A percentile compares a stretch with the other conserved stretches of the same genome.
These are phyloP conservation scores for Acrobasis consociella DNA, from an alignment of 2,888 invertebrate genomes.

Conservation along the genomic window DNA sequence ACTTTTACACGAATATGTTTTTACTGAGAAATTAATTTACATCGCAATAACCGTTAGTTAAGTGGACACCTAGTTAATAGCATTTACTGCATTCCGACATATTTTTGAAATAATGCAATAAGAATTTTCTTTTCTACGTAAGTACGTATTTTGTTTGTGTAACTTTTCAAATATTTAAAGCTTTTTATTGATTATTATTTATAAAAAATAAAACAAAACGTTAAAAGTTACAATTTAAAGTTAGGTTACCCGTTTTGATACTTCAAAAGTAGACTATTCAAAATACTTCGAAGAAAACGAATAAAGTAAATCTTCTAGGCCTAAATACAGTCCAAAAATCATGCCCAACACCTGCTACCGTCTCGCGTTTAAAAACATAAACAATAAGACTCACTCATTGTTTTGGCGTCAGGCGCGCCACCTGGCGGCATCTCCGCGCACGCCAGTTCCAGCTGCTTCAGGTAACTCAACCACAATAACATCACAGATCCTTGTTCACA, in stretches of 20 bases:
- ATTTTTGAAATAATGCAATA: too few relatives aligned
- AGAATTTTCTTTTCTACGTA: too few relatives aligned
- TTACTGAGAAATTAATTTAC: slow-evolving; percentile 13
- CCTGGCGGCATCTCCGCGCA: slow-evolving; percentile 65
- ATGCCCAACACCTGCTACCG: slow-evolving; percentile 4
- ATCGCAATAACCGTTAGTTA: neutral
- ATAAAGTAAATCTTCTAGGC: neutral
- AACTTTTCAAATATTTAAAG: too few relatives aligned
- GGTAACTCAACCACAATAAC: slow-evolving; percentile 78
- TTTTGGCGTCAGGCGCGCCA: slow-evolving; percentile 72
- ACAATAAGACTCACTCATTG: slow-evolving; percentile 68
- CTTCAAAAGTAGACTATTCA: neutral
- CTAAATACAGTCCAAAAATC: neutral
- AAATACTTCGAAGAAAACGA: neutral
- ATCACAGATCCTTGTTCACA: slow-evolving; percentile 59
- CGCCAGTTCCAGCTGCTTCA: slow-evolving; percentile 76
- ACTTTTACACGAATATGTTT: slow-evolving; percentile 16
- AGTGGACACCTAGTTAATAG: neutral
- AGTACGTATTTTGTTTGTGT: too few relatives aligned
- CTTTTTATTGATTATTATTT: too few relatives aligned
- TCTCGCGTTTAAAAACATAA: slow-evolving; percentile 35
- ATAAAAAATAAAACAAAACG: too few relatives aligned
- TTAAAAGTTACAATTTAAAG: too few relatives aligned
- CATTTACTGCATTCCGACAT: too few relatives aligned
- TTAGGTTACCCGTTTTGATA: neutral